Evolutionary conservation across 2,113 vertebrate species (phyloP).

Genomic region (Cariama cristata): DNA sequence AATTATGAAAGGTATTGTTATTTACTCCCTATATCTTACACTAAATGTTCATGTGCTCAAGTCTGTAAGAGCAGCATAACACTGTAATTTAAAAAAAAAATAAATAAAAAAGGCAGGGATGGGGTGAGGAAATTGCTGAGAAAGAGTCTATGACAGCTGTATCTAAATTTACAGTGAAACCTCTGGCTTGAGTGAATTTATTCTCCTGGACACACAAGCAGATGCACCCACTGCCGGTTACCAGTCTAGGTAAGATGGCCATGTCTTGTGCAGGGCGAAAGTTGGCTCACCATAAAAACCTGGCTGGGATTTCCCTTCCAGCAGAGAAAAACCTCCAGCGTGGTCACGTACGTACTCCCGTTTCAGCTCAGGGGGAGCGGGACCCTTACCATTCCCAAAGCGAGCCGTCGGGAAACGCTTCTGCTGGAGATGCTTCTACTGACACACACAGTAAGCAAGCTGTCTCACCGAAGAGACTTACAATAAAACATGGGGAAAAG

Average conservation of each 20-base stretch:
- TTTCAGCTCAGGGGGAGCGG: background rate
- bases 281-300: fast-evolving
- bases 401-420: fast-evolving
- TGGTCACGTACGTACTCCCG: background rate
- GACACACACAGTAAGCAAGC: background rate
- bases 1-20: background rate
- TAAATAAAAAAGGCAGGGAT: background rate
- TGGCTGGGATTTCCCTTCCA: background rate
- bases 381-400: background rate
- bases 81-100: background rate
- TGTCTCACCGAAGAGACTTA: background rate
- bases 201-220: background rate
- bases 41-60: background rate
- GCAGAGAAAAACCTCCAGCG: background rate
- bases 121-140: background rate
- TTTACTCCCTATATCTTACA: background rate
- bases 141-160: fast-evolving
- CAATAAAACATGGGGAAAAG: background rate
- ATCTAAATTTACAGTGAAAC: background rate
- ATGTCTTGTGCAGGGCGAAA: background rate
- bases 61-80: background rate
- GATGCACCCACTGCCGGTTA: background rate
- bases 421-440: background rate
- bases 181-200: background rate
- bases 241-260: background rate